phyloP scores from a whole-genome alignment of 2,888 invertebrate genomes.

The Tetropium fuscum region DNA sequence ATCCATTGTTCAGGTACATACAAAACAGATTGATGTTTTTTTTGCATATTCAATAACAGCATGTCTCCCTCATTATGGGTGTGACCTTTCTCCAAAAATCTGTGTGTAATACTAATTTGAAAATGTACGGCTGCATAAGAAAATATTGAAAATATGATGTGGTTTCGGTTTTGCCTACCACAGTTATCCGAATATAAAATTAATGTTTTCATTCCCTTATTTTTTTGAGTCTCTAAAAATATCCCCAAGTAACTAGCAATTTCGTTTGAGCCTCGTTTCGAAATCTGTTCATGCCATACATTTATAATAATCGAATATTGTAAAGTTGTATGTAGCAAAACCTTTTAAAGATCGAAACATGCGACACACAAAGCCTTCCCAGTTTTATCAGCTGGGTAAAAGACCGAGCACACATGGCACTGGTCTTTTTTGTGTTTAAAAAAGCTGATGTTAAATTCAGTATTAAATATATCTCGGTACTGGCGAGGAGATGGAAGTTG shows the following conservation, averaged over 20 bases:
- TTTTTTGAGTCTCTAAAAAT: conserved; percentile 17
- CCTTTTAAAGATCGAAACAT: too few relatives aligned
- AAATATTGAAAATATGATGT: conserved; percentile 31
- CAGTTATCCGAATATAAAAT: conserved; percentile 26
- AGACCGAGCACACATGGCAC: too few relatives aligned
- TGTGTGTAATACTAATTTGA: too few relatives aligned
- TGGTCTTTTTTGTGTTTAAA: too few relatives aligned
- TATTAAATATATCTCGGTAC: too few relatives aligned
- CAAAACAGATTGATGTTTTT: conserved; percentile 25
- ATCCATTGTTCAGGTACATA: conserved; percentile 36
- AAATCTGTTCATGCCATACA: too few relatives aligned
- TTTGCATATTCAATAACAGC: conserved; percentile 38
- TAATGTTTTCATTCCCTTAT: conserved; percentile 27
- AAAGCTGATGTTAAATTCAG: too few relatives aligned
- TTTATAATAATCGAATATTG: conserved; percentile 6
- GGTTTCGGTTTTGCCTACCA: conserved; percentile 34
- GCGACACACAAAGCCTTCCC: too few relatives aligned
- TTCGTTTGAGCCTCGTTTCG: conserved; percentile 33
- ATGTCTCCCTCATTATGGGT: conserved; percentile 38
- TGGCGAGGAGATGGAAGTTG: too few relatives aligned
- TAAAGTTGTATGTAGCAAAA: not conserved
- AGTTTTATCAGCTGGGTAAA: too few relatives aligned
- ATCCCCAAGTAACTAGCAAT: conserved; percentile 28
- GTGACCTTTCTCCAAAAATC: too few relatives aligned
- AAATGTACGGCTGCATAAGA: too few relatives aligned